These are phyloP conservation scores for Chaetogeoica ovagalla DNA, from an alignment of 2,888 invertebrate species.

Conservation along the genomic window DNA sequence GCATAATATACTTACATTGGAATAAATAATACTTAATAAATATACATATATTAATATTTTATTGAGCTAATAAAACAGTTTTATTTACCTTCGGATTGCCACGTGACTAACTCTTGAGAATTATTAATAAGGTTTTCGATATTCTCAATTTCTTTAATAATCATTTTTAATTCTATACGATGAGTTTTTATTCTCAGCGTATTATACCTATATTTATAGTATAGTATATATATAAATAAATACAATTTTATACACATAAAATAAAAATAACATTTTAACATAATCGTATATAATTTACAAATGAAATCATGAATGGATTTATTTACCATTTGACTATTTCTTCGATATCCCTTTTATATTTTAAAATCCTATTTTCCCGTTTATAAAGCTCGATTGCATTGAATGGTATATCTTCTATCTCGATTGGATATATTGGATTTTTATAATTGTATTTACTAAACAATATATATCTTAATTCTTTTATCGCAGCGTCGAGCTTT, in stretches of 20 bases:
- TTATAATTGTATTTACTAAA: constrained; percentile 21
- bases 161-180: constrained; percentile 75
- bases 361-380: constrained; percentile 6
- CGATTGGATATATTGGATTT: constrained; percentile 11
- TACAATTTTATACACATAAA: background rate
- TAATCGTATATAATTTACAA: background rate
- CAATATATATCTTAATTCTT: constrained; percentile 33
- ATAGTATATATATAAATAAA: background rate
- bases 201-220: constrained; percentile 73
- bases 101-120: constrained; percentile 72
- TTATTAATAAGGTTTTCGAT: constrained; percentile 73
- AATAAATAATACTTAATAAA: background rate
- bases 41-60: background rate
- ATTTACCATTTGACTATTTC: constrained; percentile 43
- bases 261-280: too few species aligned
- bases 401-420: constrained; percentile 28
- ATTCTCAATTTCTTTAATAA: constrained; percentile 73
- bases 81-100: constrained; percentile 76
- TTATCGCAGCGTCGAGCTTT: constrained; percentile 37
- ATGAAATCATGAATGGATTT: background rate
- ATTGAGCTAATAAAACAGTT: background rate
- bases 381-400: constrained; percentile 34
- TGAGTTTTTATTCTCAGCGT: constrained; percentile 73
- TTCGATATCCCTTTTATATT: constrained; percentile 35
- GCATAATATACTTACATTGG: background rate